These are phyloP conservation scores for Hirtodrosophila trivittata DNA, from an alignment of 2,888 invertebrate genomes.

Conservation along the genomic window DNA sequence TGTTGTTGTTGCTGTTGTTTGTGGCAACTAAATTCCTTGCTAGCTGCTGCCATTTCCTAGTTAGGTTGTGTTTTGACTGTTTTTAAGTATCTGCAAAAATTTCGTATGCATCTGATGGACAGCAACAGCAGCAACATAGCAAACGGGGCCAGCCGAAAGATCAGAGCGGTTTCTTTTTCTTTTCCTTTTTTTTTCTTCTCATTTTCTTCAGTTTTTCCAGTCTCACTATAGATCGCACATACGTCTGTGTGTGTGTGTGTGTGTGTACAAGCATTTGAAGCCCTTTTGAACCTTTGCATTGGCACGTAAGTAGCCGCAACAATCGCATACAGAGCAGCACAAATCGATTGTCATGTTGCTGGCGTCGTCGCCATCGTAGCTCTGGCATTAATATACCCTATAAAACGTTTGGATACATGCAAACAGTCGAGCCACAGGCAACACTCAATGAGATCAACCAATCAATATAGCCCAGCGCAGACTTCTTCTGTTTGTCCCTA, in stretches of 20 bases:
- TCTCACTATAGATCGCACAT: constrained; percentile 21
- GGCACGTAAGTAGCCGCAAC: constrained; percentile 73
- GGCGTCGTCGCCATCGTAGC: constrained; percentile 40
- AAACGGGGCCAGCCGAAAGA: constrained; percentile 72
- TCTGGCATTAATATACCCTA: constrained; percentile 38
- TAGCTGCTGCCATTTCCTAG: constrained; percentile 68
- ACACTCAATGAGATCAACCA: no score
- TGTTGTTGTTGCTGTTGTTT: constrained; percentile 30
- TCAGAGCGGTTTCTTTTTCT: constrained; percentile 58
- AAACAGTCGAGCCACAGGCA: not conserved
- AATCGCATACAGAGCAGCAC: constrained; percentile 68
- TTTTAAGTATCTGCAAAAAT: constrained; percentile 74
- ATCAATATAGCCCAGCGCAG: no score
- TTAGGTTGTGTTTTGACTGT: constrained; percentile 72
- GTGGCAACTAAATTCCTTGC: constrained; percentile 67
- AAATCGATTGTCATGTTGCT: constrained; percentile 75
- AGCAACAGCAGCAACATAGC: constrained; percentile 43
- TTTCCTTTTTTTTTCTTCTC: constrained; percentile 6
- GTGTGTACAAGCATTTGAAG: constrained; percentile 45
- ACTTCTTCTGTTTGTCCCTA: no score
- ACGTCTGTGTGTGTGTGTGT: constrained; percentile 15
- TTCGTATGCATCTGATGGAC: constrained; percentile 81
- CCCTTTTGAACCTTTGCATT: constrained; percentile 75
- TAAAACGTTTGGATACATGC: not conserved
- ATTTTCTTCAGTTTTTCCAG: constrained; percentile 13